phyloP scores from a whole-genome alignment of 2,113 vertebrate species.

The Spea bombifrons region DNA sequence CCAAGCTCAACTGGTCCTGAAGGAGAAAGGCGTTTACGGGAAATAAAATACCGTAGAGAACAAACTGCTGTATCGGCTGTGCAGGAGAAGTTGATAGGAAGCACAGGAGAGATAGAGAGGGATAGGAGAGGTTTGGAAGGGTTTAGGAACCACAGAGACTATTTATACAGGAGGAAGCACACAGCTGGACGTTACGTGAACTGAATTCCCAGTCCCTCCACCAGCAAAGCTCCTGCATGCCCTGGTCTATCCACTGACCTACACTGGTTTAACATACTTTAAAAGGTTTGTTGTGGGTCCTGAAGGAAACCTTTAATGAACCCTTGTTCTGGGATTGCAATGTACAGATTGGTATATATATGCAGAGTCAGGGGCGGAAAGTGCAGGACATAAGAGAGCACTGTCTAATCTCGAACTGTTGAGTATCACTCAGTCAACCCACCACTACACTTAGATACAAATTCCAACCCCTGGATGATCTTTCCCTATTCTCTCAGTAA shows the following conservation, averaged over 20 bases:
- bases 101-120: not conserved
- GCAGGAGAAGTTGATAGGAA: not conserved
- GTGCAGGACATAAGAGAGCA: too few relatives aligned
- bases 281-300: too few relatives aligned
- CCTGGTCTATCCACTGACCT: not conserved
- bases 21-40: not conserved
- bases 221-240: not conserved
- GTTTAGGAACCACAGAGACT: not conserved
- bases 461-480: not conserved
- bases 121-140: not conserved
- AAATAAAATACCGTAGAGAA: not conserved
- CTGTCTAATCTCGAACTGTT: too few relatives aligned
- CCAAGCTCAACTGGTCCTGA: conserved; percentile 80
- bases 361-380: too few relatives aligned
- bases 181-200: not conserved
- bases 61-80: not conserved
- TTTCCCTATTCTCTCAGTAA: not conserved
- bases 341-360: too few relatives aligned
- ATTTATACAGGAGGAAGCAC: too few relatives aligned
- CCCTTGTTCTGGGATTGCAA: too few relatives aligned
- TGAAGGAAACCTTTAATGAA: too few relatives aligned
- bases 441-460: too few relatives aligned
- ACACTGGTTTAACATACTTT: too few relatives aligned
- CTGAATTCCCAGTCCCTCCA: not conserved
- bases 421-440: too few relatives aligned